Evolutionary conservation across 2,797 vertebrate genomes (phyloP), one percentile per base, ranked within the genome.

Genomic region (Setipinna tenuifilis): DNA sequence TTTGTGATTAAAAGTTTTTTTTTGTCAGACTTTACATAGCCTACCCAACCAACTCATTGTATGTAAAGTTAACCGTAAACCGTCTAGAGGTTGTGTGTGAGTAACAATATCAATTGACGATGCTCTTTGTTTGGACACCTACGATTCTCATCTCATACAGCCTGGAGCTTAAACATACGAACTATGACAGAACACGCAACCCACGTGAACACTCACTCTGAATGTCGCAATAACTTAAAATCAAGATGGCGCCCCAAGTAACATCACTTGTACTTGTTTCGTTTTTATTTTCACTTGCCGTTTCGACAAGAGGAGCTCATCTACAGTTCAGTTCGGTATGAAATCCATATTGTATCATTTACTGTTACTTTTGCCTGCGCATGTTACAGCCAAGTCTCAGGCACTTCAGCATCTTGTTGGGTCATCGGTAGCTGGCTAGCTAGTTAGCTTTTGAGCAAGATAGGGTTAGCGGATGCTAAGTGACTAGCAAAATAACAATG

Each of bases 191-290:
- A 65, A 65, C 61, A 65, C 61, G 46, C 81, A 50, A 82, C 81
- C 81, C 44, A 82, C 44, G 81, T 82, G 81, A 82, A 82, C 21
- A 25, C 59, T n/a, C 59, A 62, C 61, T 25, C 9, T 11, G 65
- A 31, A 28, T 71, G 65, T 71, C 71, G 71, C 71, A 78, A 78
- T 19, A 78, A 78, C 71, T 44, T 78, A 78, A 17, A 78, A 44
- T 21, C 71, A 78, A 78, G 71, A 78, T 78, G 71, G 71, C 71
- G 71, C 19, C 35, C 71, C 31, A 21, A 78, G 35, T 41, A 78
- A 44, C 71, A 78, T 44, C 71, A 78, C 4, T 44, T 16, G 28
- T 5, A 31, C 28, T 71, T 31, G 65, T 35, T 78, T 78, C 17
- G 5, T 44, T 78, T 44, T 78, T 78, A 78, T 19, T 78, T 78